These are phyloP conservation scores for Sylvietta virens DNA, from an alignment of 2,113 vertebrate species.

Conservation along the genomic window DNA sequence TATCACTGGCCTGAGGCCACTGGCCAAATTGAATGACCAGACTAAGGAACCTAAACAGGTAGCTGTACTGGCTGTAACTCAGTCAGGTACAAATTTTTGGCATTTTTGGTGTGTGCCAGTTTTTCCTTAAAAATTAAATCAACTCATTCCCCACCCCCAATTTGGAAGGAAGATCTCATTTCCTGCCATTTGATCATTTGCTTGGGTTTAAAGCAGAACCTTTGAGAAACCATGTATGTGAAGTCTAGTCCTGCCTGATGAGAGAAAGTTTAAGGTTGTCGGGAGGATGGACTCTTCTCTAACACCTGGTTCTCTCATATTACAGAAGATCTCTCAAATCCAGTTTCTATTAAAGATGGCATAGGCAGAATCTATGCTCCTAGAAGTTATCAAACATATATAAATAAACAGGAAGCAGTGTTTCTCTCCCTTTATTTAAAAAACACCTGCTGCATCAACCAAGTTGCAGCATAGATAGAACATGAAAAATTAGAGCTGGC, in stretches of 20 bases:
- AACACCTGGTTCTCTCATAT: not conserved
- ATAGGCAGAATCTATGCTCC: not conserved
- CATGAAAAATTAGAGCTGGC: conserved; percentile 40
- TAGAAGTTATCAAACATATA: not conserved
- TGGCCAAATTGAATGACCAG: not conserved
- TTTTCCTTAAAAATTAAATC: not conserved
- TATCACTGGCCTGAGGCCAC: not conserved
- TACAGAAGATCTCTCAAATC: not conserved
- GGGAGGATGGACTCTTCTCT: not conserved
- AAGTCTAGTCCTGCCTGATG: not conserved
- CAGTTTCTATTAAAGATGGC: not conserved
- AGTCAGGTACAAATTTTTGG: not conserved
- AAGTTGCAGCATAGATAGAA: conserved; percentile 8
- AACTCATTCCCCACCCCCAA: accelerated
- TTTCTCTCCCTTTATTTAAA: conserved; percentile 25
- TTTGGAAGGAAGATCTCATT: not conserved
- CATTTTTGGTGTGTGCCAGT: not conserved
- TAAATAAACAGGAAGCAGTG: not conserved
- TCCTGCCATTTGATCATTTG: not conserved
- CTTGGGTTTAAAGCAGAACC: not conserved
- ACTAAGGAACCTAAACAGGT: not conserved
- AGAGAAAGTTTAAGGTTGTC: not conserved
- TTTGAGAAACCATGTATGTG: not conserved
- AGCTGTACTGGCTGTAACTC: not conserved
- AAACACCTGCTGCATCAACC: conserved; percentile 34